Evolutionary conservation across 2,888 invertebrate genomes (phyloP), one percentile per base, ranked within the genome.

Genomic region (Caprella mutica): DNA sequence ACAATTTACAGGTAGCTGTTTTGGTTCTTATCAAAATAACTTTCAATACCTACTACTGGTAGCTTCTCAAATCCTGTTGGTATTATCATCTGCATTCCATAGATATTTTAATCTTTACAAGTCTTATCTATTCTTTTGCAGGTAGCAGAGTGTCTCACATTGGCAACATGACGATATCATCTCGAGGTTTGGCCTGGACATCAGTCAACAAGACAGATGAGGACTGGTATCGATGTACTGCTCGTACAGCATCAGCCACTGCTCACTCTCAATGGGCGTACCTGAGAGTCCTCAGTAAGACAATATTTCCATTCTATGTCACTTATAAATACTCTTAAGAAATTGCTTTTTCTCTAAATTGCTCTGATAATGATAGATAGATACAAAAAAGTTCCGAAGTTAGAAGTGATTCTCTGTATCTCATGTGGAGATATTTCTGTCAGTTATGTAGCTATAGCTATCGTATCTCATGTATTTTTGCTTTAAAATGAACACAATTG

Each of bases 221-320:
- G 43, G 61, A 43, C 21, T 48, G 33, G 48, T 65, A 65, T 50
- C 19, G 56, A 3, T 65, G 65, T 27, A 55, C 52, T 9, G 61
- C 61, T 24, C 48, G 48, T 43, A 62, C 53, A 38, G 17, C 52
- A 4, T 33, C 43, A 14, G 56, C 51, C 27, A 35, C 52, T 17
- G 29, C 42, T 5, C 61, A 61, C 58, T 61, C 61, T 8, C 43
- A 42, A 9, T 61, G 58, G 58, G 58, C 55, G 8, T 56, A 58
- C 43, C 58, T 61, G 33, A 52, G 52, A 38, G 58, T 61, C 3
- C 38, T 58, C 26, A 58, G 61, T 61, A 27, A 57, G 61, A 55
- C 33, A 12, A 17, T 38, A 26, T 29, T 21, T 17, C 24, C n/a
- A 12, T 27, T 8, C 19, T 38, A n/a, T n/a, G n/a, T n/a, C n/a